Evolutionary conservation across 2,113 vertebrate species (phyloP).

Genomic region (Atlantisia rogersi): DNA sequence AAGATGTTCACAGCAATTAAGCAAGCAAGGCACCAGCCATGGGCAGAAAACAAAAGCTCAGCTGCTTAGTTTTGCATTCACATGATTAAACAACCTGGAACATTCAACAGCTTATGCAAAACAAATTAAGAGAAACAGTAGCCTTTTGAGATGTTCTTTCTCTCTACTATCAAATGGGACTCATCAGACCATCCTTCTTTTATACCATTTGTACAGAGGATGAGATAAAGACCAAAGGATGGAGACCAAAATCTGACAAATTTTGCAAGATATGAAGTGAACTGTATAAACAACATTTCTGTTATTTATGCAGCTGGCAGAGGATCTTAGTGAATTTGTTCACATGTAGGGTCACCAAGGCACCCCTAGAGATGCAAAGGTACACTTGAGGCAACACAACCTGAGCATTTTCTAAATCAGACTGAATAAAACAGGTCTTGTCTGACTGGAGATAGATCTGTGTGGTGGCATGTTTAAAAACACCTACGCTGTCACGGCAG

Average conservation of each 20-base stretch:
- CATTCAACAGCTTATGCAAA: neutral
- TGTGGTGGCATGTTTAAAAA: neutral
- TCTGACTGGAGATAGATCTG: too few species aligned
- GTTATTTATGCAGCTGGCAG: neutral
- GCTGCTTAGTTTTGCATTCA: neutral
- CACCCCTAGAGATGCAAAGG: neutral
- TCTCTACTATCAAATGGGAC: neutral
- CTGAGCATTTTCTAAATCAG: neutral
- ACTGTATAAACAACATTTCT: neutral
- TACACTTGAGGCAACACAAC: neutral
- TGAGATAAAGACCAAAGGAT: neutral
- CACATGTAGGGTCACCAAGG: neutral
- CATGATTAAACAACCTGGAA: neutral
- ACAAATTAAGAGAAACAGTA: neutral
- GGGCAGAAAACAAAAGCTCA: neutral
- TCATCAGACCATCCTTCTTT: neutral
- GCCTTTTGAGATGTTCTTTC: neutral
- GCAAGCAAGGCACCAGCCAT: neutral
- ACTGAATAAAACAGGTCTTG: rapidly evolving
- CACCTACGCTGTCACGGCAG: too few species aligned
- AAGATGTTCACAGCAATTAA: neutral
- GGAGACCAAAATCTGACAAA: neutral
- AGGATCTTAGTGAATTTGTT: neutral
- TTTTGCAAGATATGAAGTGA: neutral
- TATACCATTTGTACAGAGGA: neutral